Evolutionary conservation across 2,888 invertebrate genomes (phyloP).

Genomic region (Epinotia nisella): DNA sequence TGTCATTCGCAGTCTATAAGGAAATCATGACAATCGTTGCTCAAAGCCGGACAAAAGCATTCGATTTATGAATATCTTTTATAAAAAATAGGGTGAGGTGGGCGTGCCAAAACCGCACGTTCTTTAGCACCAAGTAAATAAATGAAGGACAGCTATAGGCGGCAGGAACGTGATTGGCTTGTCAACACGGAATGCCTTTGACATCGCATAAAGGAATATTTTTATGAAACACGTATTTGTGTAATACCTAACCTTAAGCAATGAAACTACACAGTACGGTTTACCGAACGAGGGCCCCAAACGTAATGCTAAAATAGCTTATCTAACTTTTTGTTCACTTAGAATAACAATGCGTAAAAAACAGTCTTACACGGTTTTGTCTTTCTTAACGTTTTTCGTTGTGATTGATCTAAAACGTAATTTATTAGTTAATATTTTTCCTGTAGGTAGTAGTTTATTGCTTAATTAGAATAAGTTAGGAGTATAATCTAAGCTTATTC

Average conservation of each 20-base stretch:
- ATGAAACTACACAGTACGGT: not conserved
- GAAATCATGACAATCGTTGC: not conserved
- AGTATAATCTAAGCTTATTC: not conserved
- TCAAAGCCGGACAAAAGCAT: conserved; percentile 15
- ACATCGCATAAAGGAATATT: conserved; percentile 49
- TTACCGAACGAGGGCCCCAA: not conserved
- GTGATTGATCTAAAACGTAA: no score
- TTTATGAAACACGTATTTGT: conserved; percentile 40
- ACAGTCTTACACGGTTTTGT: not conserved
- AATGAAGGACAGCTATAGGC: conserved; percentile 61
- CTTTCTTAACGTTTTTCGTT: not conserved
- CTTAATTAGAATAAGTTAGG: not conserved
- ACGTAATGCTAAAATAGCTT: not conserved
- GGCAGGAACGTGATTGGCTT: conserved; percentile 60
- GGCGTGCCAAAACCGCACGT: conserved; percentile 50
- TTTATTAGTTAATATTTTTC: no score
- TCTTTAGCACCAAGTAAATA: conserved; percentile 56
- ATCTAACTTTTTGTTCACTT: not conserved
- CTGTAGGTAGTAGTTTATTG: no score
- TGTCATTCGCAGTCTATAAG: not conserved
- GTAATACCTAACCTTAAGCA: conserved; percentile 30
- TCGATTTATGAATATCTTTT: conserved; percentile 44
- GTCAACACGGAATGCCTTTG: conserved; percentile 62
- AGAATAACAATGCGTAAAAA: not conserved
- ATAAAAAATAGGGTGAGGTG: conserved; percentile 43